Evolutionary conservation across 2,888 invertebrate species (phyloP).

Genomic region (Nephrotoma guestfalica): DNA sequence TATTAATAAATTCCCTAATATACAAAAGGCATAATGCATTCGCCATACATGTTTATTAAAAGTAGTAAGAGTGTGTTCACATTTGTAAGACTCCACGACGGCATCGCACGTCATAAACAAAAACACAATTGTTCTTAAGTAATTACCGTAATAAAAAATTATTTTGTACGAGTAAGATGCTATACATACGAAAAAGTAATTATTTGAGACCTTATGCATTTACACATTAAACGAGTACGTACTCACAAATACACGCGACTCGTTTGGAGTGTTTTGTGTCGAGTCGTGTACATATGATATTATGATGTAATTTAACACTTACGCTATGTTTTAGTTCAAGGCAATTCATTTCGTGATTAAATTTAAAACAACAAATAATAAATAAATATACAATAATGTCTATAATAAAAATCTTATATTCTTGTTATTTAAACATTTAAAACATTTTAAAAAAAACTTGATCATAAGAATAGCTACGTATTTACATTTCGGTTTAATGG

Average conservation of each 20-base stretch:
- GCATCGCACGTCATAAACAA: neutral
- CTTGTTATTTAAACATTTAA: neutral
- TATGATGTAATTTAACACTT: neutral
- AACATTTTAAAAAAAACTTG: neutral
- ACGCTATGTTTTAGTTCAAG: neutral
- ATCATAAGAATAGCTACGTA: neutral
- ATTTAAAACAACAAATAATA: neutral
- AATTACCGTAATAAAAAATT: neutral
- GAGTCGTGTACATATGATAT: neutral
- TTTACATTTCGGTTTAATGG: neutral
- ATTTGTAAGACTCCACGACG: neutral
- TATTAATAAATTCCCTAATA: no score
- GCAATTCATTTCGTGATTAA: neutral
- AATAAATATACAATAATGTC: neutral
- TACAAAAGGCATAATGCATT: no score
- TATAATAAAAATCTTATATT: neutral
- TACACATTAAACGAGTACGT: neutral
- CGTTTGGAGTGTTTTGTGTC: neutral
- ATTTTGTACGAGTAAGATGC: neutral
- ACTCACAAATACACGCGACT: neutral
- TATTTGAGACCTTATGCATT: neutral
- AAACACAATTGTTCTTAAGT: neutral
- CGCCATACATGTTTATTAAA: no score
- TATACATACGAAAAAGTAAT: neutral
- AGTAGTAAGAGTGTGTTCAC: no score